Conservation (phyloP, 1,140 invertebrate species). For the Portunus trituberculatus region DNA sequence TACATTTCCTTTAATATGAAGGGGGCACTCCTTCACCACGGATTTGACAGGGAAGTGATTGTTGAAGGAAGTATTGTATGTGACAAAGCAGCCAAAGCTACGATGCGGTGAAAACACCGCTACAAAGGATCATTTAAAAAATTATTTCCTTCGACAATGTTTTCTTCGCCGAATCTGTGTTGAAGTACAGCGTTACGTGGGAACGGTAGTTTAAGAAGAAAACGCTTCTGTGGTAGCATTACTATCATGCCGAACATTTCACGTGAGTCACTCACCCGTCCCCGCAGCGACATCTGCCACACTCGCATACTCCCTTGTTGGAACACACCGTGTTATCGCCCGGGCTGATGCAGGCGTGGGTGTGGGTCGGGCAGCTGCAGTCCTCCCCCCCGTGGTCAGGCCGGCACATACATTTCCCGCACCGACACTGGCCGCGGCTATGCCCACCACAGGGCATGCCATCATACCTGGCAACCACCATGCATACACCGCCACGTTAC, state of each 20-base stretch:
- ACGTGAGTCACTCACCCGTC: slow-evolving; percentile 52
- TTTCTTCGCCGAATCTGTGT: too few relatives aligned
- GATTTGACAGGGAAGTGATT: too few relatives aligned
- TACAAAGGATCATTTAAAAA: too few relatives aligned
- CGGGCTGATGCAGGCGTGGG: slow-evolving; percentile 31
- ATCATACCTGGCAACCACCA: slow-evolving; percentile 47
- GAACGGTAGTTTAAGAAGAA: not conserved
- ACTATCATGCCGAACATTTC: not conserved
- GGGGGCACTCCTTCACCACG: too few relatives aligned
- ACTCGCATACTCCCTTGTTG: slow-evolving; percentile 60
- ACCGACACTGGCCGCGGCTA: slow-evolving; percentile 70
- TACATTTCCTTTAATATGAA: too few relatives aligned
- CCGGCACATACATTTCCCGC: slow-evolving; percentile 66
- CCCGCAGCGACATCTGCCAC: slow-evolving; percentile 62
- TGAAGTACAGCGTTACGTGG: not conserved
- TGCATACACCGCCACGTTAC: too few relatives aligned
- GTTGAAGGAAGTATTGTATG: too few relatives aligned
- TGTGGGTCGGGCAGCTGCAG: slow-evolving; percentile 64
- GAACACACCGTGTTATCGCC: slow-evolving; percentile 52
- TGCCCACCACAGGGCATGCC: slow-evolving; percentile 71
- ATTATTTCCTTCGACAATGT: too few relatives aligned
- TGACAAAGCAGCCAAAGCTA: too few relatives aligned
- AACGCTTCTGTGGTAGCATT: not conserved
- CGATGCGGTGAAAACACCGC: too few relatives aligned
- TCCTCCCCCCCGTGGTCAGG: slow-evolving; percentile 58